Percentiles rank a stretch among this genome's conserved stretches.
These are phyloP conservation scores for Oreochromis niloticus DNA, from an alignment of 2,113 vertebrate species.

Conservation along the genomic window DNA sequence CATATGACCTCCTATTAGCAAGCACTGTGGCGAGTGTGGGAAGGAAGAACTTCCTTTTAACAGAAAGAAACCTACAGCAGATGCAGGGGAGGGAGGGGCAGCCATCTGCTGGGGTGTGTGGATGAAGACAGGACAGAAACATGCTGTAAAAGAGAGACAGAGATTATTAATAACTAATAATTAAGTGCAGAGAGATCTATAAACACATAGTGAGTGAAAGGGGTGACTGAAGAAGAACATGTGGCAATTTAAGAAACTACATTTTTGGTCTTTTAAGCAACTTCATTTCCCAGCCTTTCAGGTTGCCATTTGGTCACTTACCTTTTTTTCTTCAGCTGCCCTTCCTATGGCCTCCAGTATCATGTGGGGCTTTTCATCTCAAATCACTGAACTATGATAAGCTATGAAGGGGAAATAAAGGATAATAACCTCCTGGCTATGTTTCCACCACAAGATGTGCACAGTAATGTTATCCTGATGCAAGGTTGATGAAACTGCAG, in stretches of 20 bases:
- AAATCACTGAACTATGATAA: not conserved
- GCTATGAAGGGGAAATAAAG: not conserved
- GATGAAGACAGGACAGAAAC: not conserved
- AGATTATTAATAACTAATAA: not conserved
- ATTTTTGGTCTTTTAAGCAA: rapidly evolving
- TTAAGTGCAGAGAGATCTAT: not conserved
- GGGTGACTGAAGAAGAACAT: not conserved
- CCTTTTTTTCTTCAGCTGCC: not conserved
- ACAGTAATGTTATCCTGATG: not conserved
- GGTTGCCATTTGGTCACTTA: not conserved
- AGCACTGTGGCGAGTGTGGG: not conserved
- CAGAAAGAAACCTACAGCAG: not conserved
- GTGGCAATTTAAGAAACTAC: not conserved
- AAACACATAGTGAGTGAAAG: not conserved
- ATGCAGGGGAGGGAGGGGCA: not conserved
- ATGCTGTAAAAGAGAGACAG: rapidly evolving
- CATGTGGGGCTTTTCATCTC: not conserved
- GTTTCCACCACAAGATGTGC: not conserved
- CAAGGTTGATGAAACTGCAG: not conserved
- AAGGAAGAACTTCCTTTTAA: not conserved
- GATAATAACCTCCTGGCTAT: not conserved
- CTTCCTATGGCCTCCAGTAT: not conserved
- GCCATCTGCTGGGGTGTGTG: not conserved
- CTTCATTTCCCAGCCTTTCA: not conserved
- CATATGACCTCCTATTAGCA: no score